Evolutionary conservation across 2,113 vertebrate species (phyloP).

Genomic region (Nematolebias whitei): DNA sequence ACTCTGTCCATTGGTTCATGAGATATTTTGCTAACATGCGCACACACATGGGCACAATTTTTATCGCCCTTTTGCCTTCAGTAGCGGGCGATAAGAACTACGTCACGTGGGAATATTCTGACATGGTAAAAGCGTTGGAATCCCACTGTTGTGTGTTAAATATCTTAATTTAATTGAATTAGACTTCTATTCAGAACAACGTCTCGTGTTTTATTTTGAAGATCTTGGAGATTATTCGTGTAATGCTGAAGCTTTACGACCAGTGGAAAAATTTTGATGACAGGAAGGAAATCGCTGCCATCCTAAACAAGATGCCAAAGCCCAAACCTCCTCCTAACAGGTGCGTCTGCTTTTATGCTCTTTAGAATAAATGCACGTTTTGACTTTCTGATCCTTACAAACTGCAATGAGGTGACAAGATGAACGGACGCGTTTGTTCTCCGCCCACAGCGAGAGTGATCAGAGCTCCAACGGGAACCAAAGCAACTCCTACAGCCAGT

Average conservation of each 20-base stretch:
- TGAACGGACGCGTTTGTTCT: neutral
- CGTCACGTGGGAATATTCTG: too few relatives aligned
- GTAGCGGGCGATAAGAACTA: too few relatives aligned
- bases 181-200: neutral
- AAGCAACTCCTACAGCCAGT: conserved; percentile 97
- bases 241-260: conserved; percentile 98
- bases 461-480: conserved; percentile 99
- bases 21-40: too few relatives aligned
- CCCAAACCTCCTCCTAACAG: conserved; percentile 99
- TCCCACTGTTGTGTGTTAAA: too few relatives aligned
- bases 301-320: conserved; percentile 99
- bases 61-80: too few relatives aligned
- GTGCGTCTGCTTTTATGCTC: conserved; percentile 65
- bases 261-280: conserved; percentile 99
- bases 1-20: too few relatives aligned
- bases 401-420: neutral
- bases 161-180: too few relatives aligned
- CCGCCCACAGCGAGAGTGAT: conserved; percentile 89
- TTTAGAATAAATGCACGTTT: too few relatives aligned
- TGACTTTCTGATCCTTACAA: too few relatives aligned
- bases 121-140: too few relatives aligned
- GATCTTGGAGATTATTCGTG: conserved; percentile 99
- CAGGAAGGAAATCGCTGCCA: conserved; percentile 95
- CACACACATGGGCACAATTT: too few relatives aligned
- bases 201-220: conserved; percentile 64